Evolutionary conservation across 2,888 invertebrate species (phyloP).

Genomic region (Thera britannica): DNA sequence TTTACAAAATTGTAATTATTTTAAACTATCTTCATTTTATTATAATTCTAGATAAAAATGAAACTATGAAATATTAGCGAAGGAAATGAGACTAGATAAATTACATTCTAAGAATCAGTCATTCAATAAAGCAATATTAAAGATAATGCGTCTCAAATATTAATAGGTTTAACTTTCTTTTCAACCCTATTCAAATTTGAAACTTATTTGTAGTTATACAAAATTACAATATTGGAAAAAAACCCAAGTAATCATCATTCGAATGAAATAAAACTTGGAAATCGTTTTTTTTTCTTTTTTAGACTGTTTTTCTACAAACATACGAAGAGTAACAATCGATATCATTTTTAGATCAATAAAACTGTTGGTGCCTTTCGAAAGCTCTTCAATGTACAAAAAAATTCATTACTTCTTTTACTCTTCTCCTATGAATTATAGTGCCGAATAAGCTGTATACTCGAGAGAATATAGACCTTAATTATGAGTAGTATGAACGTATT

Average conservation of each 20-base stretch:
- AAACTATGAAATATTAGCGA: conserved; percentile 38
- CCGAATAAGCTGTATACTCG: background rate
- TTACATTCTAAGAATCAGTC: conserved; percentile 74
- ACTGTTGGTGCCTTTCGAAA: conserved; percentile 57
- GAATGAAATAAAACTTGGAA: conserved; percentile 28
- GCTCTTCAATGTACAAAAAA: conserved; percentile 54
- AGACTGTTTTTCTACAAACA: conserved; percentile 26
- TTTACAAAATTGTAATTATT: conserved; percentile 27
- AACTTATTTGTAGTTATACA: background rate
- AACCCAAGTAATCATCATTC: conserved; percentile 5
- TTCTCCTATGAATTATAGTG: background rate
- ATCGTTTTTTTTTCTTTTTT: conserved; percentile 23
- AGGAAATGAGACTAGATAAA: conserved; percentile 68
- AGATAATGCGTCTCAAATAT: background rate
- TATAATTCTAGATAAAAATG: conserved; percentile 3
- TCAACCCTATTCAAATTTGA: background rate
- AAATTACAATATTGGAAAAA: conserved; percentile 7
- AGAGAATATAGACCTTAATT: background rate
- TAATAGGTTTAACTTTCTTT: background rate
- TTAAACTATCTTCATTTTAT: conserved; percentile 39
- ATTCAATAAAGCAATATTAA: conserved; percentile 57
- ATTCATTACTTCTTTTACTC: conserved; percentile 24
- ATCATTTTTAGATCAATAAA: conserved; percentile 34
- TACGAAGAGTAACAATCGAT: conserved; percentile 46
- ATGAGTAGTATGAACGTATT: background rate